Evolutionary conservation across 2,888 invertebrate species (phyloP).

Genomic region (Caenorhabditis wallacei): DNA sequence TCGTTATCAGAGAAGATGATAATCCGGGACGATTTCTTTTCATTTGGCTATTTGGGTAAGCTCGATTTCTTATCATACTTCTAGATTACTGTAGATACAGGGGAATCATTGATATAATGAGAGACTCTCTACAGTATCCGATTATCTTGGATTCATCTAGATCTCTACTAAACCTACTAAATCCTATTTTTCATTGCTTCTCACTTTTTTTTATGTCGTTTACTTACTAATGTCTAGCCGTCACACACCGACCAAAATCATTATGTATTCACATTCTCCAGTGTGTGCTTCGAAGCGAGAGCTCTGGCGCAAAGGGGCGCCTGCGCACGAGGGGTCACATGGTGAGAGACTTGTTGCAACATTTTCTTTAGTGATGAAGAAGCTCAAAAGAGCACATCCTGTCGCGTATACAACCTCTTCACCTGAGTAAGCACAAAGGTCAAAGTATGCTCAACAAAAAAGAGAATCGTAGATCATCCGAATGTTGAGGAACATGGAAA

Average conservation of each 20-base stretch:
- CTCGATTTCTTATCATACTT: neutral
- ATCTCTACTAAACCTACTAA: neutral
- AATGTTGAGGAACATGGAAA: neutral
- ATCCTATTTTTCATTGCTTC: neutral
- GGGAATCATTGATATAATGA: too few species aligned
- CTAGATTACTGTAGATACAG: neutral
- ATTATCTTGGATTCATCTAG: neutral
- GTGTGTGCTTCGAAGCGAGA: conserved; percentile 39
- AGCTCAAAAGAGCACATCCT: conserved; percentile 47
- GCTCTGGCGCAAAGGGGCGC: conserved; percentile 14
- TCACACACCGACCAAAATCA: conserved; percentile 28
- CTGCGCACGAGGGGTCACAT: conserved; percentile 12
- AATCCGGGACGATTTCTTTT: conserved; percentile 37
- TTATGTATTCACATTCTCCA: conserved; percentile 51
- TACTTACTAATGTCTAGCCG: conserved; percentile 47
- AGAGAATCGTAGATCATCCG: conserved; percentile 22
- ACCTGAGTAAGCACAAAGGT: conserved; percentile 37
- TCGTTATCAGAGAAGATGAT: too few species aligned
- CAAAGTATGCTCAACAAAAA: conserved; percentile 4
- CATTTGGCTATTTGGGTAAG: conserved; percentile 41
- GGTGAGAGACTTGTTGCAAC: conserved; percentile 32
- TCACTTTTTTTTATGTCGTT: conserved; percentile 25
- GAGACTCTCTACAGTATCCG: too few species aligned
- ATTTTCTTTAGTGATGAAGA: conserved; percentile 21
- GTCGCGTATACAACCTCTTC: conserved; percentile 12